Base-by-base conservation (phyloP, 2,888 invertebrate genomes). In the Andricus curvator region DNA sequence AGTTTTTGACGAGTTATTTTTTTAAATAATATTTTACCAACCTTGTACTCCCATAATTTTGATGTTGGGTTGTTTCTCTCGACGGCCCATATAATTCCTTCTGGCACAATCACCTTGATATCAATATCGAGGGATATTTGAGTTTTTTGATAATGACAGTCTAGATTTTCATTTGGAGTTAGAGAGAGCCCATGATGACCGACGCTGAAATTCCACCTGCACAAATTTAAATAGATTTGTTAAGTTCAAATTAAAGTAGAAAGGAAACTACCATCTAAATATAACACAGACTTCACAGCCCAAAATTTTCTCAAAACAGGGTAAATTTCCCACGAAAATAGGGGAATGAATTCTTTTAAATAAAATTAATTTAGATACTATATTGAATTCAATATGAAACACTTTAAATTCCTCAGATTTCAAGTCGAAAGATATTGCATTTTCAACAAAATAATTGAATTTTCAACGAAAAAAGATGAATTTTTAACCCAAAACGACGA, bases 171-270 rank as follows among this genome's bases (percentile, higher is more conserved):
- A 68, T 93, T 92, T 80, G 93, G 93, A 80, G 94, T 89, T 88
- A 96, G 81, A 79, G 96, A 95, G 77, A 98, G 90, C 86, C 98
- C 96, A 92, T 98, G 97, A 86, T 97, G 96, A 0, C 97, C 98
- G 33, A 99, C 98, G 92, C 98, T 98, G 92, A 98, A 99, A 94
- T 99, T 99, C 99, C 99, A 99, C 90, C 98, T 94, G 86, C 22
- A 85, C 66, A 68, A 64, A 79, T 81, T 48, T 15, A 48, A 48
- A 48, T 15, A 17, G 17, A 48, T 48, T 48, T 15, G 15, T 48
- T 48, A 15, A 48, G 15, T 48, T 17, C 17, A 48, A 48, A 15
- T 15, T 17, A 48, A 15, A 4, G 17, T 48, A 48, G 4, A 48
- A 48, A 48, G 17, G 17, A 79, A 77, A 65, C 8, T 41, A 51